Percentiles rank a stretch among this genome's conserved stretches.
Conservation (phyloP, 2,888 invertebrate genomes). For the Ochropacha duplaris region DNA sequence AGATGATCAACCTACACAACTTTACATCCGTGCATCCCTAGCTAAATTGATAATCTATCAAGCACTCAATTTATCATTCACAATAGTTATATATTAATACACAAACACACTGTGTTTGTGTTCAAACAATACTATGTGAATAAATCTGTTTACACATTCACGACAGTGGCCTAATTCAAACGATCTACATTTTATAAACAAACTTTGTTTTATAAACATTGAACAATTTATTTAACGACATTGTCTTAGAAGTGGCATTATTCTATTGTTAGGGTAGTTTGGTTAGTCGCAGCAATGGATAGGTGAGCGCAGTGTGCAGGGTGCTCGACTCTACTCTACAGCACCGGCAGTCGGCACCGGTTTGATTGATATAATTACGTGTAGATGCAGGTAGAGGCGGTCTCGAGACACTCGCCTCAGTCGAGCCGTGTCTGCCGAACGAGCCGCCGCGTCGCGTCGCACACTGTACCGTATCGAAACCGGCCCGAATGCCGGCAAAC, state of each 20-base stretch:
- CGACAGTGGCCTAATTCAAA: not conserved
- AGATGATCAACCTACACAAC: too few relatives aligned
- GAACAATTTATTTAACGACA: slow-evolving; percentile 6
- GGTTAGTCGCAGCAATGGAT: slow-evolving; percentile 20
- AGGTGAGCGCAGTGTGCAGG: not conserved
- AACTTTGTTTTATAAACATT: slow-evolving; percentile 2
- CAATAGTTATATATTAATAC: not conserved
- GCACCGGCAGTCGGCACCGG: slow-evolving; percentile 23
- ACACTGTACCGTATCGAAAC: slow-evolving; percentile 25
- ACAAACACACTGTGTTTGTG: not conserved
- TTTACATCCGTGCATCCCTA: too few relatives aligned
- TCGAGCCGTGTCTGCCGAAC: slow-evolving; percentile 51
- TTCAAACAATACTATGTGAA: not conserved
- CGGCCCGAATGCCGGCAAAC: slow-evolving; percentile 68
- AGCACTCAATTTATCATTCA: not conserved
- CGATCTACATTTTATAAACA: not conserved
- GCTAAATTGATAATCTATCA: not conserved
- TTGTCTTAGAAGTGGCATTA: slow-evolving; percentile 35
- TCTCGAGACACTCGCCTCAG: slow-evolving; percentile 35
- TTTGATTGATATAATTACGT: slow-evolving; percentile 70
- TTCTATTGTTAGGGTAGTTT: slow-evolving; percentile 53
- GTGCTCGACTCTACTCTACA: slow-evolving; percentile 32
- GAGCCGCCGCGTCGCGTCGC: slow-evolving; percentile 19
- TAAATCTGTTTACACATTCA: not conserved
- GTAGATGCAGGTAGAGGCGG: slow-evolving; percentile 52